A percentile compares a stretch with the other conserved stretches of the same genome.
These are phyloP conservation scores for Spodoptera picta DNA, from an alignment of 2,888 invertebrate species.

Conservation along the genomic window DNA sequence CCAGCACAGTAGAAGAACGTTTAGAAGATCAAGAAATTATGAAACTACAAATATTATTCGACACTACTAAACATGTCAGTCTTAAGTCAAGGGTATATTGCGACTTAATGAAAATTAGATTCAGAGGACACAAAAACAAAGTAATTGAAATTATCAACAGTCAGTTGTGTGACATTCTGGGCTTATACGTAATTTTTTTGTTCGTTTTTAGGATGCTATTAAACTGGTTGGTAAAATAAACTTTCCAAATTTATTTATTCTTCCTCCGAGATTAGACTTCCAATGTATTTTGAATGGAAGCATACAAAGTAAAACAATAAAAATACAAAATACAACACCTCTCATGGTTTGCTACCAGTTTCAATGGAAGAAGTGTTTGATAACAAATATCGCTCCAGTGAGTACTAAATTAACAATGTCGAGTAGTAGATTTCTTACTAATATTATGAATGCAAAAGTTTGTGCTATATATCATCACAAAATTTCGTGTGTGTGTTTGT, in stretches of 20 bases:
- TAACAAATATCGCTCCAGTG: slow-evolving; percentile 63
- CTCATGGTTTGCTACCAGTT: slow-evolving; percentile 79
- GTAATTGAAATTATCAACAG: slow-evolving; percentile 55
- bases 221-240: slow-evolving; percentile 90
- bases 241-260: slow-evolving; percentile 90
- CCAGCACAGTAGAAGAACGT: slow-evolving; percentile 74
- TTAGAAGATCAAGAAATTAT: slow-evolving; percentile 82
- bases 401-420: slow-evolving; percentile 30
- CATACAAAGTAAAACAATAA: slow-evolving; percentile 77
- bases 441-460: no score
- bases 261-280: slow-evolving; percentile 89
- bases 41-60: slow-evolving; percentile 82
- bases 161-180: no score
- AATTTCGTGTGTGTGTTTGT: no score
- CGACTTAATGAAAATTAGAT: slow-evolving; percentile 79
- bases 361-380: slow-evolving; percentile 76
- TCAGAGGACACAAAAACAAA: slow-evolving; percentile 83
- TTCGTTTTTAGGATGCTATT: slow-evolving; percentile 88
- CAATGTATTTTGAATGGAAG: slow-evolving; percentile 87
- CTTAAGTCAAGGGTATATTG: slow-evolving; percentile 79
- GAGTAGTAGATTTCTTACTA: no score
- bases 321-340: slow-evolving; percentile 81
- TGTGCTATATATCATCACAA: no score
- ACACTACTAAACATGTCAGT: slow-evolving; percentile 79
- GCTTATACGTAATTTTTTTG: no score